Evolutionary conservation across 2,113 vertebrate species (phyloP).

Genomic region (Lophotis ruficrista): DNA sequence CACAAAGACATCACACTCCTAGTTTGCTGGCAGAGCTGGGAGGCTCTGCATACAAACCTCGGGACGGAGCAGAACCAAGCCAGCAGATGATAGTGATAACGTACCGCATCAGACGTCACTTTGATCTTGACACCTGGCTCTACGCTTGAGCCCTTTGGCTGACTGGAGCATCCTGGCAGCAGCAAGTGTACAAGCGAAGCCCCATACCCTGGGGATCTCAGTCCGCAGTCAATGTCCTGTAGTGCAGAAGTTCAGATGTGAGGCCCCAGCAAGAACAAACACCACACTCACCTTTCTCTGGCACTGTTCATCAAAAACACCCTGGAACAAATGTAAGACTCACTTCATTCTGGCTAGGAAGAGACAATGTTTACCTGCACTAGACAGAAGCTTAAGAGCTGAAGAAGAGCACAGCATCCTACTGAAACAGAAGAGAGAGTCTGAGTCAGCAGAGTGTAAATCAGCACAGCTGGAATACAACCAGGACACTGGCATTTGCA

Average conservation of each 20-base stretch:
- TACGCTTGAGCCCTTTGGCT: background rate
- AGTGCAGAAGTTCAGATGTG: background rate
- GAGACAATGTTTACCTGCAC: background rate
- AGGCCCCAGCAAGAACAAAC: background rate
- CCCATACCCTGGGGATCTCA: background rate
- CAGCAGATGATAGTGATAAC: background rate
- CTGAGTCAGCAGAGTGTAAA: background rate
- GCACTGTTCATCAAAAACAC: background rate
- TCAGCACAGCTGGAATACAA: background rate
- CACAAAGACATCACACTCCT: background rate
- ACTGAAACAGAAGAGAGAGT: background rate
- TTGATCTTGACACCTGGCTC: conserved; percentile 18
- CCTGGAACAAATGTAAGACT: background rate
- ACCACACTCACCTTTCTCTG: background rate
- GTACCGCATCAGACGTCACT: background rate
- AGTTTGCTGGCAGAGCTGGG: background rate
- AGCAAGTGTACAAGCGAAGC: background rate
- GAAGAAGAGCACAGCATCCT: background rate
- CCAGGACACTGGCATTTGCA: background rate
- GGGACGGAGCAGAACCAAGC: background rate
- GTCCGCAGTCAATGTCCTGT: background rate
- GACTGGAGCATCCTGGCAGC: background rate
- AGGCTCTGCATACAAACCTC: background rate
- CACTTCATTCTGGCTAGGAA: background rate
- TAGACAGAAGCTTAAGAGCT: background rate